phyloP scores from a whole-genome alignment of 2,888 invertebrate genomes.

The Thysanoteuthis rhombus region DNA sequence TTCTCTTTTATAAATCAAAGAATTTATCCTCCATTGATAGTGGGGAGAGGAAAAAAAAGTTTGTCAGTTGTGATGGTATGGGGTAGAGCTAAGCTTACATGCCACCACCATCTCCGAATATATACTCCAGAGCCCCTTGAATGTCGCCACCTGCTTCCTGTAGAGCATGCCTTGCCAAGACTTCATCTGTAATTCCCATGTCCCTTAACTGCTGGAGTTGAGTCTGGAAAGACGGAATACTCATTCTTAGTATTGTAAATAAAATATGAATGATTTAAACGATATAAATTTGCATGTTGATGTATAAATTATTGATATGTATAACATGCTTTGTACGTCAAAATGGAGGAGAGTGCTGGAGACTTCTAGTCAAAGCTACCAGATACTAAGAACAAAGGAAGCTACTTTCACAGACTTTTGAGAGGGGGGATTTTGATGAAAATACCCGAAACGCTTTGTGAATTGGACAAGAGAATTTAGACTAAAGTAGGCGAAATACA shows the following conservation, averaged over 20 bases:
- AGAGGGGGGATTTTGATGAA: too few relatives aligned
- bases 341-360: too few relatives aligned
- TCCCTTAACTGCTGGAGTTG: conserved; percentile 81
- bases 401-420: too few relatives aligned
- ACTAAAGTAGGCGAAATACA: too few relatives aligned
- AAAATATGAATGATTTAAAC: not conserved
- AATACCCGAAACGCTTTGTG: too few relatives aligned
- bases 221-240: conserved; percentile 46
- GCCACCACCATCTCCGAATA: conserved; percentile 76
- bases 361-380: too few relatives aligned
- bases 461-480: too few relatives aligned
- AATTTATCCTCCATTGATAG: not conserved
- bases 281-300: not conserved
- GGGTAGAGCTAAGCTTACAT: not conserved
- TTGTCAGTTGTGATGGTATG: not conserved
- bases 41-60: not conserved
- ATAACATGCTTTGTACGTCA: too few relatives aligned
- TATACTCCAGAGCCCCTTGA: conserved; percentile 88
- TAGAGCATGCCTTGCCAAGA: conserved; percentile 84
- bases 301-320: not conserved
- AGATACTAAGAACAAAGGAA: too few relatives aligned
- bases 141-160: conserved; percentile 84
- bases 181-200: conserved; percentile 87
- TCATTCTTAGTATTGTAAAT: not conserved
- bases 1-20: too few relatives aligned